Percentiles rank a stretch among this genome's conserved stretches.
phyloP scores from a whole-genome alignment of 2,113 vertebrate species.

The Pitta sordida region DNA sequence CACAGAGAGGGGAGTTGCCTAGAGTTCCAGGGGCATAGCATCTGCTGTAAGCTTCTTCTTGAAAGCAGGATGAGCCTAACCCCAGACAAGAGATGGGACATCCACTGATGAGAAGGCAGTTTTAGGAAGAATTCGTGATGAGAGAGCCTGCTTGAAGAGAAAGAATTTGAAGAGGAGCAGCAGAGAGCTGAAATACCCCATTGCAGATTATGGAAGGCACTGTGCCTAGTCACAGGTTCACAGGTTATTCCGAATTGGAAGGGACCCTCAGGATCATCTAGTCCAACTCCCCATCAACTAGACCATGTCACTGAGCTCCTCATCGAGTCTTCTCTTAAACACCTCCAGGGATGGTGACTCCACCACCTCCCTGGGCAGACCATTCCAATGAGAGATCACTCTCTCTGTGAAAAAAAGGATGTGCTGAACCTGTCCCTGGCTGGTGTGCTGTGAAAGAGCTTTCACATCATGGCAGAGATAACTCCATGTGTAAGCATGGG shows the following conservation, averaged over 20 bases:
- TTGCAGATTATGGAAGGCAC: neutral
- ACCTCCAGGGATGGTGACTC: no score
- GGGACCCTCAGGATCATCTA: no score
- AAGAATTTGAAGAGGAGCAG: neutral
- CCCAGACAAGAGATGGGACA: neutral
- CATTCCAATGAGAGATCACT: no score
- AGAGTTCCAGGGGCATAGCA: neutral
- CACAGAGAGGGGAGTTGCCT: neutral
- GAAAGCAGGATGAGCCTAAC: neutral
- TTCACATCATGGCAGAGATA: neutral
- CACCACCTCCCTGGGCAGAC: no score
- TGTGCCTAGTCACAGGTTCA: fast-evolving
- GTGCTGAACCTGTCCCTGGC: neutral
- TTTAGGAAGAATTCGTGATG: neutral
- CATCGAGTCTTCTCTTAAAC: no score
- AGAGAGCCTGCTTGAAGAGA: neutral
- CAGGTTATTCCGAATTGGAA: no score
- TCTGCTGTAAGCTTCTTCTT: neutral
- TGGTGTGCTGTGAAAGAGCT: fast-evolving
- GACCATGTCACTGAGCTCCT: no score
- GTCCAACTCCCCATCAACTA: no score
- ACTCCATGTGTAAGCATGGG: no score
- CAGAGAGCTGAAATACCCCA: neutral
- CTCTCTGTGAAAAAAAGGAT: no score
- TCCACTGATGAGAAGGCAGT: neutral